Evolutionary conservation across 2,113 vertebrate genomes (phyloP).

Genomic region (Istiophorus platypterus): DNA sequence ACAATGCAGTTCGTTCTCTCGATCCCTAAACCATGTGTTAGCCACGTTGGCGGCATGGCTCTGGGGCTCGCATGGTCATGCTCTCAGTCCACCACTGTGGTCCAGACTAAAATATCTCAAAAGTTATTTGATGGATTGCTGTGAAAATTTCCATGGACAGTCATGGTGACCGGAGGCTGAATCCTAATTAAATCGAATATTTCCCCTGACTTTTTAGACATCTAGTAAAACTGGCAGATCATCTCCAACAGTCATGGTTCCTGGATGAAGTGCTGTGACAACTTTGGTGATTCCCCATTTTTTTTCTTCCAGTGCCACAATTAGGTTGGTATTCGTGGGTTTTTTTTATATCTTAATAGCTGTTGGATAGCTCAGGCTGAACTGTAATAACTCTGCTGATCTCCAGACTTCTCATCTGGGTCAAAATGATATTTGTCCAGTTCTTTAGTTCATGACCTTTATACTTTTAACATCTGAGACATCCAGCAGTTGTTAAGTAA

Average conservation of each 20-base stretch:
- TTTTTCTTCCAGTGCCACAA: background rate
- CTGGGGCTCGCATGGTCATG: background rate
- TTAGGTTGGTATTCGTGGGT: background rate
- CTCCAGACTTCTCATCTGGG: background rate
- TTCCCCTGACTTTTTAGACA: background rate
- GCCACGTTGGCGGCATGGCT: background rate
- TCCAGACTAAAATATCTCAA: background rate
- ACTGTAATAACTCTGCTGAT: background rate
- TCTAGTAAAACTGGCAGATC: background rate
- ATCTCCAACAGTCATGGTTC: too few species aligned
- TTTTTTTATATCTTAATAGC: background rate
- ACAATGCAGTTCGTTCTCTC: conserved; percentile 6
- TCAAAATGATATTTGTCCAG: background rate
- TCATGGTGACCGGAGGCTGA: background rate
- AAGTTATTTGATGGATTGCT: background rate
- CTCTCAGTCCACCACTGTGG: background rate
- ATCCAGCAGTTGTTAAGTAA: background rate
- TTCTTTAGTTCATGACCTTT: too few species aligned
- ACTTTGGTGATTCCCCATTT: too few species aligned
- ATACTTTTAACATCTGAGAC: too few species aligned
- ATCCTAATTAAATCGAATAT: background rate
- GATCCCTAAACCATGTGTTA: background rate
- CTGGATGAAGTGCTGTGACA: too few species aligned
- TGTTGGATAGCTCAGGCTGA: too few species aligned
- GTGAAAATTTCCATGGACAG: background rate